These are phyloP conservation scores for Psophia crepitans DNA, from an alignment of 2,113 vertebrate species.

Conservation along the genomic window DNA sequence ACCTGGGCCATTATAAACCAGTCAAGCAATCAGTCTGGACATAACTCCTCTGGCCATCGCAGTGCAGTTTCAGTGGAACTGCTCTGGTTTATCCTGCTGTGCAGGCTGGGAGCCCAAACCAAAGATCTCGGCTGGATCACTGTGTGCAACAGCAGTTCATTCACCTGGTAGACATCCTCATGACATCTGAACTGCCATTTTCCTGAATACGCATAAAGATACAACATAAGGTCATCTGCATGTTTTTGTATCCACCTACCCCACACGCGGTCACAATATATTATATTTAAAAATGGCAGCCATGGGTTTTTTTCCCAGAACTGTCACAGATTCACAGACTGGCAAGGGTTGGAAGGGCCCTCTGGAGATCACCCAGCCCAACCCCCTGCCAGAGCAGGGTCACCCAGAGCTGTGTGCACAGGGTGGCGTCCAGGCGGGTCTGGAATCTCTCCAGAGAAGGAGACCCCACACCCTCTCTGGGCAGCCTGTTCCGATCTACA, in stretches of 20 bases:
- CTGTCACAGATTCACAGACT: too few relatives aligned
- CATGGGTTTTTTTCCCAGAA: neutral
- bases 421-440: too few relatives aligned
- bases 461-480: too few relatives aligned
- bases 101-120: neutral
- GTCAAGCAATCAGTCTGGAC: neutral
- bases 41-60: accelerated
- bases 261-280: neutral
- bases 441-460: too few relatives aligned
- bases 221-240: neutral
- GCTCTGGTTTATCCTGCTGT: neutral
- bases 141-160: neutral
- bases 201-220: neutral
- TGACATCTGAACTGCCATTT: neutral
- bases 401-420: too few relatives aligned
- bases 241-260: neutral
- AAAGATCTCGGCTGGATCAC: conserved; percentile 17
- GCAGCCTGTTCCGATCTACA: too few relatives aligned
- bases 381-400: too few relatives aligned
- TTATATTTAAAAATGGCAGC: neutral
- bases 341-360: too few relatives aligned
- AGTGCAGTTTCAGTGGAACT: neutral
- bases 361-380: too few relatives aligned
- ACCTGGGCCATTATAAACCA: neutral
- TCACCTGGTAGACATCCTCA: neutral